Base-by-base conservation (phyloP, 1,140 invertebrate genomes). In the Galleria mellonella region DNA sequence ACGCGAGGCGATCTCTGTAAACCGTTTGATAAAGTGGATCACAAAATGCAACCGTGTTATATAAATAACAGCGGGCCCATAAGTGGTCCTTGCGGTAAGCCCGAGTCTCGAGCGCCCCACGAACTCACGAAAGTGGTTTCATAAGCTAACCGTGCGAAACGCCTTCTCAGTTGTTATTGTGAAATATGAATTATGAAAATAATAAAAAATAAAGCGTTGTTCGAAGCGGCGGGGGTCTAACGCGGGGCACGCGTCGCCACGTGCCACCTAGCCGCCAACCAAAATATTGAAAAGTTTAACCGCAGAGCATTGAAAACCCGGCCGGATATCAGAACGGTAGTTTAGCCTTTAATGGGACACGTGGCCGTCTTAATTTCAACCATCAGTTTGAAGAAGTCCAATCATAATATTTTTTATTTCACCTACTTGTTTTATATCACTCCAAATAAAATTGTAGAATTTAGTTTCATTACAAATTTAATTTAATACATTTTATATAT, bases 211-310 rank as follows among this genome's bases (percentile, higher is more conserved):
- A 73, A 71, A 77, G 57, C 63, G 68, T 47, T 41, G 54, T 13
- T 37, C 36, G 47, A 43, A 61, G 43, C 69, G 54, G 62, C 62
- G 61, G 78, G 75, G 72, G 78, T 47, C 68, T 83, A 79, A 79
- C 64, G 53, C 65, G 68, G 11, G 67, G 40, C 81, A 81, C 81
- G 78, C 64, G 76, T 51, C 68, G 56, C 63, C 82, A 77, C 81
- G 81, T 81, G 78, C 74, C 43, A 23, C 17, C 17, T 23, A 23
- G 17, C 17, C 17, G 17, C 49, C 56, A 68, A 70, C 74, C 78
- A 82, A 82, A 85, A 83, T 81, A 85, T 85, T 85, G 82, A 83
- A 85, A 85, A 82, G 55, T 85, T 79, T 69, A 82, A 82, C 78
- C 76, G 60, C 72, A 50, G 33, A 15, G 31, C 44, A 62, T 71